Percentiles rank a stretch among this genome's conserved stretches.
Conservation (phyloP, 1,140 invertebrate genomes). For the Tetraneura akinire region DNA sequence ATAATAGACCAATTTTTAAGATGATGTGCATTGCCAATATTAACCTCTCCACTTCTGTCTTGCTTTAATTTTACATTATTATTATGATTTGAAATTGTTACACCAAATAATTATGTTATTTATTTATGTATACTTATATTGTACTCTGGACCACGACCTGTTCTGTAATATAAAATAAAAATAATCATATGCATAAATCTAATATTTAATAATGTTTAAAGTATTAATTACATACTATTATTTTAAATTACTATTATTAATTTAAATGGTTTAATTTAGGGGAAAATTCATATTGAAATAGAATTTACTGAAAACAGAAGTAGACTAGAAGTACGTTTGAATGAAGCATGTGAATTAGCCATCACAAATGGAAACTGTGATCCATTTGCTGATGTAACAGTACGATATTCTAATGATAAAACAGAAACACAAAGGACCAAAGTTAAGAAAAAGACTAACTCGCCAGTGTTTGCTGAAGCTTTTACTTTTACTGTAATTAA, state of each 20-base stretch:
- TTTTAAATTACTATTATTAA: not conserved
- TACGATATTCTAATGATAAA: slow-evolving; percentile 78
- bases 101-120: too few relatives aligned
- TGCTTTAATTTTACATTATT: too few relatives aligned
- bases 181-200: too few relatives aligned
- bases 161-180: too few relatives aligned
- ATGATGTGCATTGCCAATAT: too few relatives aligned
- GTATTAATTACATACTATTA: too few relatives aligned
- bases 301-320: slow-evolving; percentile 60
- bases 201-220: too few relatives aligned
- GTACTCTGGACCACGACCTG: too few relatives aligned
- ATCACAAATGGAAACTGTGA: slow-evolving; percentile 88
- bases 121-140: too few relatives aligned
- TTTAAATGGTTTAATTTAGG: slow-evolving; percentile 54
- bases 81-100: too few relatives aligned
- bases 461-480: slow-evolving; percentile 84
- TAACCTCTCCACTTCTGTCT: too few relatives aligned
- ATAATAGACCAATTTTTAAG: too few relatives aligned
- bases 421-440: slow-evolving; percentile 81
- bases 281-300: slow-evolving; percentile 73
- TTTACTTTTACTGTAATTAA: slow-evolving; percentile 82
- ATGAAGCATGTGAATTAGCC: slow-evolving; percentile 84
- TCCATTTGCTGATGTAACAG: slow-evolving; percentile 80
- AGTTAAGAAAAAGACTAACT: slow-evolving; percentile 84
- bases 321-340: slow-evolving; percentile 63